A percentile compares a stretch with the other conserved stretches of the same genome.
Evolutionary conservation across 2,113 vertebrate genomes (phyloP).

Genomic region (Lota lota): DNA sequence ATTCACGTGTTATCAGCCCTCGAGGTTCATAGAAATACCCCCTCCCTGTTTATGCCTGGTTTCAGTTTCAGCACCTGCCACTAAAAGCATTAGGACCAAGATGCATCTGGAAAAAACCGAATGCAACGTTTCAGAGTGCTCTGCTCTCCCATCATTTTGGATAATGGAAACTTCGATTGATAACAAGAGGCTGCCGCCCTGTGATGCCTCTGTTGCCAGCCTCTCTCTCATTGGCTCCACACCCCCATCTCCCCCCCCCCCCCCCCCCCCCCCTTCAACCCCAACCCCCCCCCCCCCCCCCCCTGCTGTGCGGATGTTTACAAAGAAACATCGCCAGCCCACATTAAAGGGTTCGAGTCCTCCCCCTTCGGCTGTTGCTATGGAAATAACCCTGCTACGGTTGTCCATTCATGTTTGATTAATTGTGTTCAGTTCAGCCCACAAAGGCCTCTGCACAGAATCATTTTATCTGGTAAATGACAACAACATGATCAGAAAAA

Average conservation of each 20-base stretch:
- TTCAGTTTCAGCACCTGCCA: conserved; percentile 10
- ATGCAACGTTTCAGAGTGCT: conserved; percentile 48
- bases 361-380: conserved; percentile 73
- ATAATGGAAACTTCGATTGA: conserved; percentile 71
- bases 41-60: background rate
- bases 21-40: background rate
- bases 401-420: conserved; percentile 75
- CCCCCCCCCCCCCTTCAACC: conserved; percentile 43
- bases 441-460: conserved; percentile 61
- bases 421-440: conserved; percentile 63
- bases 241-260: conserved; percentile 22
- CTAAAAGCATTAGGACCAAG: conserved; percentile 23
- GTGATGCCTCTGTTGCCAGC: conserved; percentile 71
- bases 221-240: conserved; percentile 58
- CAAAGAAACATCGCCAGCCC: conserved; percentile 72
- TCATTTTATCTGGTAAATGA: conserved; percentile 61
- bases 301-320: conserved; percentile 70
- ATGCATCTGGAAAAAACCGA: conserved; percentile 35
- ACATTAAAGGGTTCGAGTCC: conserved; percentile 72
- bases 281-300: conserved; percentile 24
- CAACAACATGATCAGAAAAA: conserved; percentile 35
- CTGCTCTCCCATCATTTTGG: conserved; percentile 53
- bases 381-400: conserved; percentile 73
- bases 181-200: conserved; percentile 68
- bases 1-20: conserved; percentile 9